A percentile compares a stretch with the other conserved stretches of the same genome.
phyloP scores from a whole-genome alignment of 2,797 vertebrate genomes.

The Acridotheres tristis region DNA sequence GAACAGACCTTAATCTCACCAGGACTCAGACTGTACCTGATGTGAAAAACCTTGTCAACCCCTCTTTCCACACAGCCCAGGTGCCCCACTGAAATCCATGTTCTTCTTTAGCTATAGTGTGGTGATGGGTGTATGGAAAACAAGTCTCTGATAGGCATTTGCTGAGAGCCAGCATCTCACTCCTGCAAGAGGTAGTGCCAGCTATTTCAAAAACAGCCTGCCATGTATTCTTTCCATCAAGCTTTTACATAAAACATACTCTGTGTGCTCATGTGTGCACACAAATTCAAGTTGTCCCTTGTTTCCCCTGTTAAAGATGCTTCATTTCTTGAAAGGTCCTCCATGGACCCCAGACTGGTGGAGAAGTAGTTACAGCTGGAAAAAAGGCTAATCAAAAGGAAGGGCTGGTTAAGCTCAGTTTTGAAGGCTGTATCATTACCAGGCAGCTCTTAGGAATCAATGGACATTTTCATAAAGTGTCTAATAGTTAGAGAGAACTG shows the following conservation, averaged over 20 bases:
- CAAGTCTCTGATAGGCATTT: not conserved
- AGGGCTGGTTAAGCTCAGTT: not conserved
- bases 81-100: not conserved
- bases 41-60: not conserved
- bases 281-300: not conserved
- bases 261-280: rapidly evolving
- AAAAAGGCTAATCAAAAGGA: not conserved
- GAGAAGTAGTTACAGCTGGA: not conserved
- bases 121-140: not conserved
- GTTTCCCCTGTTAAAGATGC: not conserved
- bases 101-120: not conserved
- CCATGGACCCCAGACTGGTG: not conserved
- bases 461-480: not conserved
- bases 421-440: not conserved
- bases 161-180: not conserved
- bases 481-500: conserved; percentile 9
- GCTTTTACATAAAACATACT: not conserved
- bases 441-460: conserved; percentile 11
- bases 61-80: not conserved
- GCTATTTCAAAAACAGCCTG: not conserved
- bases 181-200: not conserved
- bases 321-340: not conserved
- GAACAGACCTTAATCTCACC: not conserved
- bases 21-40: not conserved
- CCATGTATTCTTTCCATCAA: not conserved